A percentile compares a stretch with the other conserved stretches of the same genome.
Conservation (phyloP, 1,140 invertebrate species). For the Ostrea edulis region DNA sequence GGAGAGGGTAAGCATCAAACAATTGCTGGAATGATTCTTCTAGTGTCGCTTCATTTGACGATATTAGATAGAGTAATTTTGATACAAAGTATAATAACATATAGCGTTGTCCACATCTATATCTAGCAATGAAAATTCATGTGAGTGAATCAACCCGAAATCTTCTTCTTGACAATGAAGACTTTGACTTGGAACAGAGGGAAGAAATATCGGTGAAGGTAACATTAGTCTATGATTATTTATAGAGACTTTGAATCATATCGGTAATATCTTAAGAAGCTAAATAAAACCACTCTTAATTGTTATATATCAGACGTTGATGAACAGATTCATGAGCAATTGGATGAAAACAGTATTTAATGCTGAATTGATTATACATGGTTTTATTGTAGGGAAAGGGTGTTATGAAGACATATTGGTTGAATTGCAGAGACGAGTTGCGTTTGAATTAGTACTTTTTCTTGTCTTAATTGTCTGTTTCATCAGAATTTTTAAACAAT, state of each 20-base stretch:
- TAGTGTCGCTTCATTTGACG: no score
- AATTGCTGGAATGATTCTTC: no score
- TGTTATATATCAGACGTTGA: no score
- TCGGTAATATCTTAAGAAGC: no score
- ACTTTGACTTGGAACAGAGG: neutral
- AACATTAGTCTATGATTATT: neutral
- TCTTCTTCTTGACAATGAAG: neutral
- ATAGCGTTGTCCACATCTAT: no score
- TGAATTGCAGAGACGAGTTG: neutral
- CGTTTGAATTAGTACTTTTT: neutral
- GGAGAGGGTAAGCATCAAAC: slow-evolving; percentile 45
- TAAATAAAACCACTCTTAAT: no score
- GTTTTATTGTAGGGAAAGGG: slow-evolving; percentile 20
- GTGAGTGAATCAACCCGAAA: slow-evolving; percentile 28
- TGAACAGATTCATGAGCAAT: no score
- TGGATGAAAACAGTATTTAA: neutral
- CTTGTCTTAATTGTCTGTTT: neutral
- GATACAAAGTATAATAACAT: no score
- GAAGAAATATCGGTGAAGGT: slow-evolving; percentile 46
- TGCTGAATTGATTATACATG: neutral
- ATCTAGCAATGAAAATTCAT: slow-evolving; percentile 43
- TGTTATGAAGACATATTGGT: slow-evolving; percentile 31
- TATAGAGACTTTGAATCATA: no score
- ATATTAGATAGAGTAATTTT: no score
- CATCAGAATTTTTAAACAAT: neutral